A percentile compares a stretch with the other conserved stretches of the same genome.
These are phyloP conservation scores for Thalassoma bifasciatum DNA, from an alignment of 2,113 vertebrate genomes.

Conservation along the genomic window DNA sequence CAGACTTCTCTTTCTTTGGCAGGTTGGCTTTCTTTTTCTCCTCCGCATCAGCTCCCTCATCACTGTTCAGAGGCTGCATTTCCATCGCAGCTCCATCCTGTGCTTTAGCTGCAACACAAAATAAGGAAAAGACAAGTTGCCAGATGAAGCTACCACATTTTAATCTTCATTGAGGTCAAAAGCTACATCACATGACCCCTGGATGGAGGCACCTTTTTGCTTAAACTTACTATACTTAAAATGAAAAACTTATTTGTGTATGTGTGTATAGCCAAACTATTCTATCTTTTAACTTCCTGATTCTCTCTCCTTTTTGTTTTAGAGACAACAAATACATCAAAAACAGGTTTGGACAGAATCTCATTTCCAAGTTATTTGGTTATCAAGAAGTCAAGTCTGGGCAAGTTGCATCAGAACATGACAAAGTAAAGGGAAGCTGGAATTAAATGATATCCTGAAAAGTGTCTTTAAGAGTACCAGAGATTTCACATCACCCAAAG, in stretches of 20 bases:
- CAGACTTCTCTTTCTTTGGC: slow-evolving; percentile 98
- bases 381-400: slow-evolving; percentile 5
- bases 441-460: slow-evolving; percentile 1
- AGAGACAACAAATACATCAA: not conserved
- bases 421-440: too few relatives aligned
- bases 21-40: slow-evolving; percentile 95
- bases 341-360: not conserved
- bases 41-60: slow-evolving; percentile 92
- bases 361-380: not conserved
- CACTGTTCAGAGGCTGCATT: slow-evolving; percentile 98
- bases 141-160: not conserved
- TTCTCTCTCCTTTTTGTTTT: not conserved
- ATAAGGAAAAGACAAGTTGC: not conserved
- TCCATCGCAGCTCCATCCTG: slow-evolving; percentile 99
- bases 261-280: too few relatives aligned
- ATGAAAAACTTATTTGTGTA: too few relatives aligned
- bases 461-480: not conserved
- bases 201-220: too few relatives aligned
- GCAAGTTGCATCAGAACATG: not conserved
- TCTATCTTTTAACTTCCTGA: not conserved
- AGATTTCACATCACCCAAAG: slow-evolving; percentile 14
- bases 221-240: too few relatives aligned
- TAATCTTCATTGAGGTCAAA: not conserved
- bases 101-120: slow-evolving; percentile 89
- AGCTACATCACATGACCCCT: too few relatives aligned